Evolutionary conservation across 2,113 vertebrate species (phyloP), one percentile per base, ranked within the genome.

Genomic region (Etheostoma spectabile): DNA sequence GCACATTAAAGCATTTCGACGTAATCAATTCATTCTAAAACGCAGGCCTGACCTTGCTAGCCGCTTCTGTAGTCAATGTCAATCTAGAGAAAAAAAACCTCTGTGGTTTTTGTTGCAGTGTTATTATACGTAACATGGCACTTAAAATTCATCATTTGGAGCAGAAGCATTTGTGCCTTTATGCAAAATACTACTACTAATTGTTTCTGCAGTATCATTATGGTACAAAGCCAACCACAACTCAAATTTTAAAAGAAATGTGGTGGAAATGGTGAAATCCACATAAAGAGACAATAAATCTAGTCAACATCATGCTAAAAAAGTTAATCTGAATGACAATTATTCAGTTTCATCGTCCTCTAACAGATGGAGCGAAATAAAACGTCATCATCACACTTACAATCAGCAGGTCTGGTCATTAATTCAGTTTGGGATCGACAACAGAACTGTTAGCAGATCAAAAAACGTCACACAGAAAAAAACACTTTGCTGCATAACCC

Each of bases 11-110:
- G 69, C 81, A 88, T 88, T 88, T 75, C 87, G 81, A 63, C 72
- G 66, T 83, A 90, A 86, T 92, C 63, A 59, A 72, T 19, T 75
- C 53, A 78, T 83, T 92, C 77, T 76, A 62, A 84, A 77, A 77
- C 45, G 68, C 83, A 84, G 67, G 66, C 30, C 63, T 84, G 88
- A 91, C 92, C 90, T 90, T 92, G 89, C 38, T 49, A 27, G 49
- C 45, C 15, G 53, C 60, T 52, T 27, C 48, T 53, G 59, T 53
- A 72, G 87, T 77, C 80, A 74, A 62, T 74, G 71, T 35, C 68
- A 45, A 77, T 62, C 15, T 21, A 59, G 55, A 49, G 24, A 59
- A 85, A 69, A 62, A 48, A 15, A 19, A 49, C 35, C 64, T 55
- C 22, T 22, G 21, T 18, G 21, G 14, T n/a, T 52, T 52, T 75